phyloP scores from a whole-genome alignment of 2,888 invertebrate species.

The Copidosoma aretas region DNA sequence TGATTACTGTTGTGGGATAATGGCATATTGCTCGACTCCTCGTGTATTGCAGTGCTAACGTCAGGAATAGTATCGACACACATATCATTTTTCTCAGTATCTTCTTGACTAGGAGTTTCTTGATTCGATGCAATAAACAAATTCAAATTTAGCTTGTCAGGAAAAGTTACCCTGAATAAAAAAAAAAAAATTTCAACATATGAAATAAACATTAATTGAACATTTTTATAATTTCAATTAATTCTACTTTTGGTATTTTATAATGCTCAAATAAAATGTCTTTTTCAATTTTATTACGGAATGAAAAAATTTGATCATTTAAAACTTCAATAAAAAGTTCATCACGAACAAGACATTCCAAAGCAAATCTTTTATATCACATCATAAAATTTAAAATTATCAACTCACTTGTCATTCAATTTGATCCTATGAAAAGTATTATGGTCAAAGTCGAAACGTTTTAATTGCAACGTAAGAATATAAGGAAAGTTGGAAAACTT shows the following conservation, averaged over 20 bases:
- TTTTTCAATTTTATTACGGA: no score
- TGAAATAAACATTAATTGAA: not conserved
- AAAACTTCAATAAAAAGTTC: not conserved
- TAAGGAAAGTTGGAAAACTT: conserved; percentile 88
- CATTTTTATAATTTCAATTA: no score
- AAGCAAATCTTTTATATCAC: conserved; percentile 6
- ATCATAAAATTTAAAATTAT: conserved; percentile 28
- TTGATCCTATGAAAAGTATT: conserved; percentile 84
- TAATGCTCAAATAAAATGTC: no score
- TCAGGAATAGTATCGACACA: conserved; percentile 75
- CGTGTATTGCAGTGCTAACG: conserved; percentile 70
- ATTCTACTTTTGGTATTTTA: no score
- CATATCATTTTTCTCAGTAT: conserved; percentile 63
- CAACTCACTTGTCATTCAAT: conserved; percentile 79
- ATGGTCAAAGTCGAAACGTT: conserved; percentile 90
- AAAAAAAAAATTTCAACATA: conserved; percentile 20
- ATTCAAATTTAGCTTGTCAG: conserved; percentile 80
- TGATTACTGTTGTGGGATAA: conserved; percentile 47
- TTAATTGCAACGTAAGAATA: conserved; percentile 83
- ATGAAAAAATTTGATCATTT: no score
- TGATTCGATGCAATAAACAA: conserved; percentile 67
- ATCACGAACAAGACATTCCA: not conserved
- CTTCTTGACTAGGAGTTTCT: conserved; percentile 61
- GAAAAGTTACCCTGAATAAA: conserved; percentile 82
- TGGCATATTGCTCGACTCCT: conserved; percentile 61